A percentile compares a stretch with the other conserved stretches of the same genome.
These are phyloP conservation scores for Xiphophorus hellerii DNA, from an alignment of 2,113 vertebrate species.

Conservation along the genomic window DNA sequence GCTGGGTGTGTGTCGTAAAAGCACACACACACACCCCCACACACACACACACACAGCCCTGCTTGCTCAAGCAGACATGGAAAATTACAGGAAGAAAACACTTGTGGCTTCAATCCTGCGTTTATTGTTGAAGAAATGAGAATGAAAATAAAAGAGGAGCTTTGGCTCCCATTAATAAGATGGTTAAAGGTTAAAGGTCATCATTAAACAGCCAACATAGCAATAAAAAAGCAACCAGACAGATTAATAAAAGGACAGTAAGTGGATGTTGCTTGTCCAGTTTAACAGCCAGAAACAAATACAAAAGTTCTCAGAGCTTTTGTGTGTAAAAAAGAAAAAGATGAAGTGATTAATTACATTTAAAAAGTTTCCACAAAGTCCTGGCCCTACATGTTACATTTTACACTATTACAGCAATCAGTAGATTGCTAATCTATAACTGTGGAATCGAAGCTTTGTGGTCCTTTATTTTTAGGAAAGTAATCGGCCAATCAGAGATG, in stretches of 20 bases:
- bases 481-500: no score
- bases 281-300: no score
- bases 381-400: no score
- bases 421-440: no score
- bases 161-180: constrained; percentile 56
- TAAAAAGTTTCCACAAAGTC: no score
- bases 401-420: no score
- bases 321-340: no score
- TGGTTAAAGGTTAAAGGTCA: constrained; percentile 14
- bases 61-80: constrained; percentile 72
- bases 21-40: constrained; percentile 34
- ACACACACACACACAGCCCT: constrained; percentile 61
- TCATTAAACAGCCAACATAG: background rate
- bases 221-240: background rate
- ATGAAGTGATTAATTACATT: no score
- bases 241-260: constrained; percentile 20
- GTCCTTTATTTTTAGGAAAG: no score
- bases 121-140: constrained; percentile 67
- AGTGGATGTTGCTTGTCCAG: background rate
- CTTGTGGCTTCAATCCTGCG: constrained; percentile 69
- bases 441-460: no score
- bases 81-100: constrained; percentile 73
- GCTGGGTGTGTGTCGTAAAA: constrained; percentile 11
- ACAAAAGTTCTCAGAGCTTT: no score
- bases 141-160: constrained; percentile 62